Evolutionary conservation across 2,797 vertebrate genomes (phyloP).

Genomic region (Apogon talboti): DNA sequence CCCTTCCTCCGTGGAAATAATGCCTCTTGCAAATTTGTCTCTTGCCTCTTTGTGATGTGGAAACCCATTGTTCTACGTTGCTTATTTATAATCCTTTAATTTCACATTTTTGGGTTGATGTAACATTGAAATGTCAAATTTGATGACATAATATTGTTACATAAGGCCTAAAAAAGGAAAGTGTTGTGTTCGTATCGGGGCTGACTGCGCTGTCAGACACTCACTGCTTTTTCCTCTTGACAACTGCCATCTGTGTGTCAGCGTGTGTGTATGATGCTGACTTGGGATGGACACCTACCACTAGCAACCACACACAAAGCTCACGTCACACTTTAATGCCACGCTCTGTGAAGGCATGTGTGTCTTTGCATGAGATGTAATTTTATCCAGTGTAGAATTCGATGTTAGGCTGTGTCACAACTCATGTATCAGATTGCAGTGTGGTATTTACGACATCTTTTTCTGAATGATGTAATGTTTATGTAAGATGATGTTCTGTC

Average conservation of each 20-base stretch:
- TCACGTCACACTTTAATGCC: background rate
- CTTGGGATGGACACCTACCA: background rate
- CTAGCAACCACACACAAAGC: background rate
- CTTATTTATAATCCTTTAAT: constrained; percentile 32
- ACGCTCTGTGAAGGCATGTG: background rate
- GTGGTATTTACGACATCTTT: no score
- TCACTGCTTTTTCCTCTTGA: constrained; percentile 32
- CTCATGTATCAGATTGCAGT: no score
- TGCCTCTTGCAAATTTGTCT: constrained; percentile 3
- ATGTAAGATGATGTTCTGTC: no score
- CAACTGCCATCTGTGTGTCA: constrained; percentile 32
- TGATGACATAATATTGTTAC: constrained; percentile 52
- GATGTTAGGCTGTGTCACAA: no score
- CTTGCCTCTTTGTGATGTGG: background rate
- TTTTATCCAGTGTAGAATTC: background rate
- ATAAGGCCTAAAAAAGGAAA: constrained; percentile 46
- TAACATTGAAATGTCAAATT: constrained; percentile 44
- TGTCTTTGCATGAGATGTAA: background rate
- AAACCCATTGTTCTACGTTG: constrained; percentile 11
- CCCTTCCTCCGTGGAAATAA: background rate
- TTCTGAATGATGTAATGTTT: no score
- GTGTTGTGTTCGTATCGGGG: constrained; percentile 23
- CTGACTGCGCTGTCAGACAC: constrained; percentile 27
- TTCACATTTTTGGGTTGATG: constrained; percentile 28
- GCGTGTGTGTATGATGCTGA: constrained; percentile 1